Conservation (phyloP, 2,113 vertebrate genomes). For the Ceyx cyanopectus region DNA sequence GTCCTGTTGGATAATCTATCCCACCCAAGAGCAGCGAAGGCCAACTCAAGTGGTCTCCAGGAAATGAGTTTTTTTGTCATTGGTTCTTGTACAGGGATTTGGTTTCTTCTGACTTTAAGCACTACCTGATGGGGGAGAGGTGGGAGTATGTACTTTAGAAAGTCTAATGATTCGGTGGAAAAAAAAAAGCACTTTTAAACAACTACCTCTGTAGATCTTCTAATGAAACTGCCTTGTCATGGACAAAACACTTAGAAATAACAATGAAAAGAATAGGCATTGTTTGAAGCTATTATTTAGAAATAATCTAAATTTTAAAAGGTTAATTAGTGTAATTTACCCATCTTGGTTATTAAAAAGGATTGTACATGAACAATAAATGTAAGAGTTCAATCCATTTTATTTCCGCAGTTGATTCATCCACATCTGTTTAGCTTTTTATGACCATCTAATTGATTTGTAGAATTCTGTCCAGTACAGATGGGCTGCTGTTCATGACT, state of each 20-base stretch:
- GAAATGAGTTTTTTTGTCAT: neutral
- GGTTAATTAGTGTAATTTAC: constrained; percentile 97
- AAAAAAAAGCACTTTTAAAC: constrained; percentile 47
- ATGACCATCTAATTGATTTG: constrained; percentile 84
- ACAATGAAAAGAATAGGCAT: constrained; percentile 74
- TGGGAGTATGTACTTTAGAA: neutral
- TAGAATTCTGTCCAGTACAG: constrained; percentile 87
- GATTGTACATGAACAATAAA: constrained; percentile 86
- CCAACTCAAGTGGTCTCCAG: neutral
- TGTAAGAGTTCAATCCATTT: constrained; percentile 80
- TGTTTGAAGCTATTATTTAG: constrained; percentile 91
- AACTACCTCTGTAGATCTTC: constrained; percentile 33
- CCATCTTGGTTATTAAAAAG: constrained; percentile 86
- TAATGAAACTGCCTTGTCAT: constrained; percentile 63
- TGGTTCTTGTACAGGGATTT: neutral
- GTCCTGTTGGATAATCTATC: neutral
- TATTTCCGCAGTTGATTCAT: constrained; percentile 79
- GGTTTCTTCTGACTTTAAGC: neutral
- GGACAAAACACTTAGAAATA: constrained; percentile 70
- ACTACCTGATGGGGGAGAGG: neutral
- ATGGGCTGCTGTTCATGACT: constrained; percentile 77
- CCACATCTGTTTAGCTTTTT: constrained; percentile 80
- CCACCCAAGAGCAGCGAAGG: neutral
- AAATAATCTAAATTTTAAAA: constrained; percentile 87
- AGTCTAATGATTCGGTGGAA: neutral